Base-by-base conservation (phyloP, 2,797 vertebrate genomes). In the Loriculus beryllinus region DNA sequence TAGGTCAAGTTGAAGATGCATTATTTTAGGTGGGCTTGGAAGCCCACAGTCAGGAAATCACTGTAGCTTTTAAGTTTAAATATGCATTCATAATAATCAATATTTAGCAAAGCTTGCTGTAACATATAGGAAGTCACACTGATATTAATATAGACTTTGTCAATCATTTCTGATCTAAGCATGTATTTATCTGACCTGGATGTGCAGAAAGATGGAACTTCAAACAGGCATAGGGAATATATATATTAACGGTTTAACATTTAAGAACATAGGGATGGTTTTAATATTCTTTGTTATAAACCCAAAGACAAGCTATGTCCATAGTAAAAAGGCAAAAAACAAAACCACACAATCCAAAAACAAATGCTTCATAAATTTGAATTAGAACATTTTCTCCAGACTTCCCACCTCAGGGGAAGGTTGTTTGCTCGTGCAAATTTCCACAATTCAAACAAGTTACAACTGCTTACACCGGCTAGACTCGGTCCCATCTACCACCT, bases 401-500 rank as follows among this genome's bases (percentile, higher is more conserved):
- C 23, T 90, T 88, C 35, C 19, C 8, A 81, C 78, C 78, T 90
- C 45, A 63, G 74, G 64, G 63, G 63, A 42, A 95, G 43, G 68
- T 64, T 86, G 57, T 86, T 81, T 67, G 47, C 72, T 89, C 33
- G 76, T 91, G 79, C 49, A 90, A 83, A 94, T 96, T 96, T 95
- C 88, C 89, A 70, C 91, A 81, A 81, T 83, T 91, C 88, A 92
- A 91, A 82, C 63, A 51, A 88, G 89, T 83, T 92, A 92, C 80
- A 91, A 47, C 77, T 82, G 92, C 87, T 95, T 86, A 88, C 63
- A 90, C 79, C 56, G 92, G 77, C 91, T 88, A 94, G 91, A 76
- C 90, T 91, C 6, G 3, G 59, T 79, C 52, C 65, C 67, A 91
- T 93, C 94, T 92, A 96, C 94, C 87, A 93, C 56, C 70, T 91